Evolutionary conservation across 2,888 invertebrate species (phyloP), one percentile per base, ranked within the genome.

Genomic region (Torymus aiolomorphi): DNA sequence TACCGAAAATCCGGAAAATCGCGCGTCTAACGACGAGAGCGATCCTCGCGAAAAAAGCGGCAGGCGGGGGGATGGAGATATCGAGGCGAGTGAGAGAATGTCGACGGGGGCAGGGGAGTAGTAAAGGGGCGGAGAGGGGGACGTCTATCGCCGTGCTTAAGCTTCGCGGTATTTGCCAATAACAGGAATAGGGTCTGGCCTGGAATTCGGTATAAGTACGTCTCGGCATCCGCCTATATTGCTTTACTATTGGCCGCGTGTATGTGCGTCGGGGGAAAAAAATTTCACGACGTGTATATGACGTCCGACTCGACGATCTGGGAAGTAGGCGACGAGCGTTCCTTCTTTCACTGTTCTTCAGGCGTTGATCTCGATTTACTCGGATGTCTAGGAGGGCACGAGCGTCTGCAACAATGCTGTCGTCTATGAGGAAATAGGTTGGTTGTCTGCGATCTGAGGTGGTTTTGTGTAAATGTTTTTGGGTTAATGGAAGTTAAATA

Each of bases 141-240:
- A 42, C n/a, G 54, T 59, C 65, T 18, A 61, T 14, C 54, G 54
- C 61, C 18, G 31, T 20, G 63, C 70, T 70, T 72, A 77, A 80
- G 78, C 74, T 70, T 67, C 66, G 65, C 70, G 82, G 83, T 82
- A 83, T 86, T 86, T 83, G 82, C 84, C 86, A 85, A 87, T 86
- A 85, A 86, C 85, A 86, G 84, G 82, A 84, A 85, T 83, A 83
- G 84, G 78, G 83, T 69, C 75, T 80, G 85, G 76, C 82, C 84
- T 84, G 87, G 88, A 88, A 89, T 88, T 84, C 84, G 84, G 83
- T 85, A 86, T 88, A 85, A 86, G 85, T 86, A 86, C 85, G 87
- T 78, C 72, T 73, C 74, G 87, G 87, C 83, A 88, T 89, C 84
- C 63, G 42, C 59, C 77, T 84, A 86, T 87, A 86, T 86, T 87